A percentile compares a stretch with the other conserved stretches of the same genome.
Evolutionary conservation across 2,797 vertebrate genomes (phyloP).

Genomic region (Rhyacichthys aspro): DNA sequence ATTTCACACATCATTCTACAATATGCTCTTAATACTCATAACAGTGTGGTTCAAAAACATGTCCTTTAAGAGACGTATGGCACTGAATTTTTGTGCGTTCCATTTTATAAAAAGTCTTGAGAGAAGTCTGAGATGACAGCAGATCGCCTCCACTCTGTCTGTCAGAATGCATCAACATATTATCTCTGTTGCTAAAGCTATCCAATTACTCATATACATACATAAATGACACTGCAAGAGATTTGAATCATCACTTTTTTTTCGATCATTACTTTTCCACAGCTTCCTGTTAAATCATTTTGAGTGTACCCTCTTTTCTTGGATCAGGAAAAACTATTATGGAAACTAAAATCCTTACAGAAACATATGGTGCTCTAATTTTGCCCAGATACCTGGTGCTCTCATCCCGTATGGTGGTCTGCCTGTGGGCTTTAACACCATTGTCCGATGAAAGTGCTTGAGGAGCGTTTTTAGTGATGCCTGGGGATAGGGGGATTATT

Average conservation of each 20-base stretch:
- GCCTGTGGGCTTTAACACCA: conserved; percentile 58
- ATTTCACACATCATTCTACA: too few relatives aligned
- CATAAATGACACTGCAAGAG: too few relatives aligned
- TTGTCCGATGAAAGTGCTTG: conserved; percentile 62
- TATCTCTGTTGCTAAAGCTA: neutral
- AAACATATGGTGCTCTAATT: conserved; percentile 79
- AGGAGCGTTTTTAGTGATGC: conserved; percentile 63
- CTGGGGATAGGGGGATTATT: conserved; percentile 30
- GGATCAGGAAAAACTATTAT: conserved; percentile 50
- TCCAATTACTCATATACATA: too few relatives aligned
- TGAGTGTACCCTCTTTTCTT: conserved; percentile 2
- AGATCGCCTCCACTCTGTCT: conserved; percentile 33
- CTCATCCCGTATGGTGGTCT: conserved; percentile 43
- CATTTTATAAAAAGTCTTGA: conserved; percentile 2
- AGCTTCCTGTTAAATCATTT: neutral
- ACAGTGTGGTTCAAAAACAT: neutral
- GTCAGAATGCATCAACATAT: conserved; percentile 53
- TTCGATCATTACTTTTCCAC: too few relatives aligned
- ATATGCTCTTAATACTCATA: too few relatives aligned
- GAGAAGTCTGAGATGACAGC: conserved; percentile 21
- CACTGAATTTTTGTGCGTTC: neutral
- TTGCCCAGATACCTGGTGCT: conserved; percentile 57
- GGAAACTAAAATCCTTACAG: conserved; percentile 37
- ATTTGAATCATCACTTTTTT: too few relatives aligned
- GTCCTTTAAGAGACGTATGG: too few relatives aligned